Evolutionary conservation across 2,888 invertebrate species (phyloP), one percentile per base, ranked within the genome.

Genomic region (Cancer borealis): DNA sequence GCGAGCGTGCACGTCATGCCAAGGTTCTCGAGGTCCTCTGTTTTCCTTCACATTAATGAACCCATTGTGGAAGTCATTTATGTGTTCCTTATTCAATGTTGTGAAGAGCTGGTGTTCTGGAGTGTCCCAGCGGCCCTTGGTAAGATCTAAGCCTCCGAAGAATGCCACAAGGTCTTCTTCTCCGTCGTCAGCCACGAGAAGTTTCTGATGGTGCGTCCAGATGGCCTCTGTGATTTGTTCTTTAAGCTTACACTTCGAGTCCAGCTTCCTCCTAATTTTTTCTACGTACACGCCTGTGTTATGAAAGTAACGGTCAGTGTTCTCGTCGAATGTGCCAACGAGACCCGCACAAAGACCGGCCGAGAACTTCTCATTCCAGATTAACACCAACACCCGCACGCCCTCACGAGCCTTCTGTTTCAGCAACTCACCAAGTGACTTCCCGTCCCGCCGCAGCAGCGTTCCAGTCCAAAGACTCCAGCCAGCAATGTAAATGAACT

Each of bases 131-230:
- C 96, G 94, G 14, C 96, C 96, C 66, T 92, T 93, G 17, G 96
- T 96, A 3, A 96, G 66, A 79, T 96, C 96, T 6, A 95, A 87
- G 14, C 96, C 96, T 0, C 95, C 95, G 17, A 94, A 66, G 88
- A 94, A 96, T 5, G 95, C 96, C 46, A 95, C 92, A 10, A 96
- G 21, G 12, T 87, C 87, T 10, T 54, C 84, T 21, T 84, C 39
- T 10, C 93, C 93, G 5, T 92, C 93, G 84, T 96, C 95, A 4
- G 90, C 90, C 21, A 96, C 93, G 1, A 96, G 21, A 21, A 92
- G 30, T 84, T 96, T 96, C 95, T 95, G 95, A 88, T 96, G 96
- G 88, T 96, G 96, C 2, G 94, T 93, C 89, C 93, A 96, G 14
- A 93, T 49, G 12, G 95, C 60, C 1, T 94, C 95, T n/a, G 93